A percentile compares a stretch with the other conserved stretches of the same genome.
Conservation (phyloP, 2,888 invertebrate species). For the Andrena praecox region DNA sequence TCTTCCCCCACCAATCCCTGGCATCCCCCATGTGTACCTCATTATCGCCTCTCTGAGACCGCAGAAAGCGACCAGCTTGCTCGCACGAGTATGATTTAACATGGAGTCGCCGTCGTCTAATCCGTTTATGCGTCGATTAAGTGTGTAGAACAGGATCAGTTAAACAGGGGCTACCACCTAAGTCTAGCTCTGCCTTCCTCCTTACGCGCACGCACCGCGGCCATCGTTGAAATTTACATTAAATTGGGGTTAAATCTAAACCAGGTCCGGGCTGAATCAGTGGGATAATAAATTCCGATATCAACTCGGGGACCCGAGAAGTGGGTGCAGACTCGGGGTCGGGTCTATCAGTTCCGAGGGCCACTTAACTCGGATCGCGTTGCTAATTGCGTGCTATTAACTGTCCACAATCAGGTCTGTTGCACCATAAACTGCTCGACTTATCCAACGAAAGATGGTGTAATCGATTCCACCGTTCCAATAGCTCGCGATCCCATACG, state of each 20-base stretch:
- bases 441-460: slow-evolving; percentile 10
- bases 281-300: slow-evolving; percentile 49
- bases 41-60: not conserved
- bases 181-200: slow-evolving; percentile 22
- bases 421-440: slow-evolving; percentile 14
- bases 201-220: not conserved
- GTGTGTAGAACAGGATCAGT: slow-evolving; percentile 1
- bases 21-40: too few relatives aligned
- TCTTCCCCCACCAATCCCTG: too few relatives aligned
- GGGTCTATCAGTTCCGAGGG: slow-evolving; percentile 27
- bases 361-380: slow-evolving; percentile 44
- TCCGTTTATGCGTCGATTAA: slow-evolving; percentile 30
- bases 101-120: slow-evolving; percentile 26
- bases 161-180: slow-evolving; percentile 17
- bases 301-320: not conserved
- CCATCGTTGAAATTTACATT: slow-evolving; percentile 35
- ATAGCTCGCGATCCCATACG: too few relatives aligned
- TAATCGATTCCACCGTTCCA: too few relatives aligned
- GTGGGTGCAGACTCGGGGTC: not conserved
- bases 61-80: not conserved
- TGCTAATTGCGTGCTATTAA: slow-evolving; percentile 51
- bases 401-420: slow-evolving; percentile 52
- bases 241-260: slow-evolving; percentile 20
- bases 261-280: slow-evolving; percentile 30
- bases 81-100: slow-evolving; percentile 5